A percentile compares a stretch with the other conserved stretches of the same genome.
Conservation (phyloP, 2,797 vertebrate species). For the Amblyraja radiata region DNA sequence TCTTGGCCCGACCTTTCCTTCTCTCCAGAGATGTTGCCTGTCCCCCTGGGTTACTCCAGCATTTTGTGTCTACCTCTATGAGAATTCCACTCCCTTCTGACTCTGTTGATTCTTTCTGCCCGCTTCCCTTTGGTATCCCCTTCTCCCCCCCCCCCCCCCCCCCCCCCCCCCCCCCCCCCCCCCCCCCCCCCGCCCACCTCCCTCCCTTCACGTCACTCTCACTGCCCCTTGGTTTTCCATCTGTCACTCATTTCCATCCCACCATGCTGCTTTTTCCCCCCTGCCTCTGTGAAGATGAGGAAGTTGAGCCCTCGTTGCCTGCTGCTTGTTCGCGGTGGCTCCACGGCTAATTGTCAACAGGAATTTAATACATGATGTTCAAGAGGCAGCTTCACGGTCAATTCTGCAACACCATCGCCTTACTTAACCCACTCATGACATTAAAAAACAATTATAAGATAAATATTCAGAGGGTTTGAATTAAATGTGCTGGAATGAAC, state of each 20-base stretch:
- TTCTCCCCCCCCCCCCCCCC: too few relatives aligned
- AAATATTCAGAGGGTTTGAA: conserved; percentile 8
- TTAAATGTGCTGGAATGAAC: neutral
- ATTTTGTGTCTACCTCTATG: neutral
- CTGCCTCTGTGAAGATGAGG: neutral
- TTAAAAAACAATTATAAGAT: conserved; percentile 25
- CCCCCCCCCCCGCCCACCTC: too few relatives aligned
- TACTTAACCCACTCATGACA: neutral
- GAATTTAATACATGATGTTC: neutral
- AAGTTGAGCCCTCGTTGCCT: neutral
- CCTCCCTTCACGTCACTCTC: neutral
- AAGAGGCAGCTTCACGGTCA: conserved; percentile 4
- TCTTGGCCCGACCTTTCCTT: too few relatives aligned
- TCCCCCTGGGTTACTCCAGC: too few relatives aligned
- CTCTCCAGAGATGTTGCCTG: too few relatives aligned
- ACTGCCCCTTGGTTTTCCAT: neutral
- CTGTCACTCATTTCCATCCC: neutral
- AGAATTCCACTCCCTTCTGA: neutral
- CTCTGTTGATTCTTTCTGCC: neutral
- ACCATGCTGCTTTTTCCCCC: neutral
- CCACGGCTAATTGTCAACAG: neutral
- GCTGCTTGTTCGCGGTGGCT: neutral
- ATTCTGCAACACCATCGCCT: neutral
- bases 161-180: too few relatives aligned
- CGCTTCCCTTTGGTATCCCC: neutral